Evolutionary conservation across 1,140 invertebrate species (phyloP).

Genomic region (Drosophila kepulauana): DNA sequence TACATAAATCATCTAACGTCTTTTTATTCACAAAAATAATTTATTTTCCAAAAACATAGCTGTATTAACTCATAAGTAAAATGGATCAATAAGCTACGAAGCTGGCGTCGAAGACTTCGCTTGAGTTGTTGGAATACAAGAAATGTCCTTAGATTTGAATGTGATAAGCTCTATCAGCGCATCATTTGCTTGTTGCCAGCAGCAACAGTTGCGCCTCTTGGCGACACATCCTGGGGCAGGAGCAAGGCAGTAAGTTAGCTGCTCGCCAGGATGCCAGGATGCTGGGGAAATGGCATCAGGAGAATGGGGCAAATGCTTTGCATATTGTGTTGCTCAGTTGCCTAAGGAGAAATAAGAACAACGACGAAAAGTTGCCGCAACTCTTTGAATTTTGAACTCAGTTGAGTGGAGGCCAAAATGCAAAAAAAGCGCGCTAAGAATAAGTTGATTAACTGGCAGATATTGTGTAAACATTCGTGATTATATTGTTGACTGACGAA

Average conservation of each 20-base stretch:
- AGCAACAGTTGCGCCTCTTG: conserved; percentile 29
- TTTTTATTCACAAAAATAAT: too few relatives aligned
- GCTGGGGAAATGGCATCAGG: background rate
- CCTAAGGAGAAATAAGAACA: conserved; percentile 4
- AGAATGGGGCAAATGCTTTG: conserved; percentile 19
- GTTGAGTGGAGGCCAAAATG: conserved; percentile 15
- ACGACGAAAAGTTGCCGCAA: conserved; percentile 25
- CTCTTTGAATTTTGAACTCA: conserved; percentile 36
- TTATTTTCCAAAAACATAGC: too few relatives aligned
- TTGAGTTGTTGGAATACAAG: background rate
- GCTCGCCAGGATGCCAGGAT: background rate
- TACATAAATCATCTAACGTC: too few relatives aligned
- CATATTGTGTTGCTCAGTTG: conserved; percentile 24
- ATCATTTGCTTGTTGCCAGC: conserved; percentile 24
- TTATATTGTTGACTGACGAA: too few relatives aligned
- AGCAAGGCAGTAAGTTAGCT: conserved; percentile 1
- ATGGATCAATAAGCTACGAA: too few relatives aligned
- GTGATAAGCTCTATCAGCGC: conserved; percentile 27
- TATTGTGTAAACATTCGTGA: background rate
- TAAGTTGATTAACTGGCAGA: background rate
- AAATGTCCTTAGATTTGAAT: background rate
- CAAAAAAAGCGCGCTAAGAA: background rate
- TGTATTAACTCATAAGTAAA: too few relatives aligned
- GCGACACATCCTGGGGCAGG: background rate
- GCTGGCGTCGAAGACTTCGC: too few relatives aligned